Base-by-base conservation (phyloP, 2,888 invertebrate species). In the Lithophane semibrunnea region DNA sequence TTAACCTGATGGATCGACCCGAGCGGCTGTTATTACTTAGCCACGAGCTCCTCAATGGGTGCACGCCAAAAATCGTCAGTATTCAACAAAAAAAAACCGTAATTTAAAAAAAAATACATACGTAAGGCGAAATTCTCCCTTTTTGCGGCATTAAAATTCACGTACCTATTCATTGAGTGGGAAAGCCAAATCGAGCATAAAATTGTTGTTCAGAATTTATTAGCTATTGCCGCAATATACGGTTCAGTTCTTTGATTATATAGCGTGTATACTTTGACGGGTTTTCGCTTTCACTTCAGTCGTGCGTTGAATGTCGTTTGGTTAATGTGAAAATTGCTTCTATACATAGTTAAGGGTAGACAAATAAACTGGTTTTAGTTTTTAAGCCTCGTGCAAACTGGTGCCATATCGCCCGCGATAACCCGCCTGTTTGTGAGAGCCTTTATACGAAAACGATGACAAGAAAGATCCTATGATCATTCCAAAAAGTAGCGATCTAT, bases 201-300 rank as follows among this genome's bases (percentile, higher is more conserved):
- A 89, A 91, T 90, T 91, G 87, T 83, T 86, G 82, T 77, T 82
- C 73, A 52, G 71, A 88, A 90, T 91, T 88, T 91, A 90, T 90
- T 86, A 86, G 77, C 73, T 77, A 80, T 79, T 70, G 69, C 68
- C 66, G 61, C 66, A 64, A 66, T 63, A 81, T 64, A 71, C 44
- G 70, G 70, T 66, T 71, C 77, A 73, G 3, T 77, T 77, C 68
- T 75, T 84, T 79, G 64, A 81, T 79, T 77, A 85, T 69, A 75
- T 56, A 64, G 52, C 65, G 10, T 61, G 9, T 61, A 60, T 73
- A 56, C 56, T 75, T 68, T 69, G 77, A 68, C 21, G 49, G 47
- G 56, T 66, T 64, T 65, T 56, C 44, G n/a, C 54, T 74, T 73
- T 49, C 52, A 61, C 24, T 65, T 49, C n/a, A 61, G 3, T 66